phyloP scores from a whole-genome alignment of 2,888 invertebrate species.

The Erynnis tages region DNA sequence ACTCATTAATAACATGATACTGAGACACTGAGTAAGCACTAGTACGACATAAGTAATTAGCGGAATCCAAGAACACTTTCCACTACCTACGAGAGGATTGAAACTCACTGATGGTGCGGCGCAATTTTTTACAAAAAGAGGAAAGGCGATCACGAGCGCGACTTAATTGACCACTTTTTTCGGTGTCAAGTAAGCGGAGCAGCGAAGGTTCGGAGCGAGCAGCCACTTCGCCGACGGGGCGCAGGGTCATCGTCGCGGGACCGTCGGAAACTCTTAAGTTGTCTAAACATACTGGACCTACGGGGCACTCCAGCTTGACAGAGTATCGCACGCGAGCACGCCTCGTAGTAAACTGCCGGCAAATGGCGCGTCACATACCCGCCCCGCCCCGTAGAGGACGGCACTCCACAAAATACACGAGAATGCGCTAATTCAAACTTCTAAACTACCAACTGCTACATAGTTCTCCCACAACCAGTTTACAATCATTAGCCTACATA shows the following conservation, averaged over 20 bases:
- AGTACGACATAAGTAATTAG: slow-evolving; percentile 8
- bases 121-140: slow-evolving; percentile 76
- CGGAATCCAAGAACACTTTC: slow-evolving; percentile 16
- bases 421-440: slow-evolving; percentile 62
- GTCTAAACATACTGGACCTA: slow-evolving; percentile 78
- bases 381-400: slow-evolving; percentile 51
- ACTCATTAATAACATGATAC: slow-evolving; percentile 21
- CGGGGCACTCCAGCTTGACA: slow-evolving; percentile 75
- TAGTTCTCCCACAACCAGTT: too few relatives aligned
- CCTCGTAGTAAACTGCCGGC: slow-evolving; percentile 65
- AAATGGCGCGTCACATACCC: slow-evolving; percentile 45
- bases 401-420: slow-evolving; percentile 45
- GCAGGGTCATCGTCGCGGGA: slow-evolving; percentile 54
- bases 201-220: slow-evolving; percentile 71
- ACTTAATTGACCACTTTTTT: slow-evolving; percentile 68
- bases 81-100: slow-evolving; percentile 21
- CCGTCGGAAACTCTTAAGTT: slow-evolving; percentile 71
- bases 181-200: slow-evolving; percentile 67
- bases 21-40: slow-evolving; percentile 12
- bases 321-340: slow-evolving; percentile 74
- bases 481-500: too few relatives aligned
- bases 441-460: slow-evolving; percentile 1
- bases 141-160: slow-evolving; percentile 72
- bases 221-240: slow-evolving; percentile 66
- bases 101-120: slow-evolving; percentile 77